phyloP scores from a whole-genome alignment of 1,140 invertebrate genomes.

The Drosophila repleta region DNA sequence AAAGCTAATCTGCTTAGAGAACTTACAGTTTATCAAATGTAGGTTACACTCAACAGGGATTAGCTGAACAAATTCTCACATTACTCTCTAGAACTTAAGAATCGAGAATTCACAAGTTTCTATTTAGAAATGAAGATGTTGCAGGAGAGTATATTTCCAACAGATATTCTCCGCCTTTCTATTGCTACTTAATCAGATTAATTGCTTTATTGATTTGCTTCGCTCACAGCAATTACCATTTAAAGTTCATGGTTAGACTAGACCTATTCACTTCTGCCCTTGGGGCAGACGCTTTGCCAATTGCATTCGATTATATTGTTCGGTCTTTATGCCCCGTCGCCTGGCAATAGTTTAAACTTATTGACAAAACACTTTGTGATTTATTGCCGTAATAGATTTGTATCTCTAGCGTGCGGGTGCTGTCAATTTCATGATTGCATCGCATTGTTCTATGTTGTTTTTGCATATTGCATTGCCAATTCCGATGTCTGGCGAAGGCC shows the following conservation, averaged over 20 bases:
- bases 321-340: background rate
- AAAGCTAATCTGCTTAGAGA: conserved; percentile 7
- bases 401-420: conserved; percentile 13
- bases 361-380: conserved; percentile 68
- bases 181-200: background rate
- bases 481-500: conserved; percentile 56
- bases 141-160: background rate
- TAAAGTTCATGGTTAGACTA: background rate
- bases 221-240: background rate
- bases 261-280: background rate
- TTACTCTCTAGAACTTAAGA: too few species aligned
- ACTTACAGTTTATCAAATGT: background rate
- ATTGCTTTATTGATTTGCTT: conserved; percentile 1
- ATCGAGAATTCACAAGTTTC: too few species aligned
- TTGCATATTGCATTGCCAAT: conserved; percentile 38
- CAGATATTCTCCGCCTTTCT: background rate
- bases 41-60: background rate
- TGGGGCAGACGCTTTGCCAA: background rate
- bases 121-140: too few species aligned
- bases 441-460: conserved; percentile 43
- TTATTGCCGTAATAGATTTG: conserved; percentile 60
- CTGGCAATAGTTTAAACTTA: conserved; percentile 40
- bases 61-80: background rate
- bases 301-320: background rate
- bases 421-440: conserved; percentile 53